Conservation (phyloP, 2,113 vertebrate species). For the Diphyllodes magnificus region DNA sequence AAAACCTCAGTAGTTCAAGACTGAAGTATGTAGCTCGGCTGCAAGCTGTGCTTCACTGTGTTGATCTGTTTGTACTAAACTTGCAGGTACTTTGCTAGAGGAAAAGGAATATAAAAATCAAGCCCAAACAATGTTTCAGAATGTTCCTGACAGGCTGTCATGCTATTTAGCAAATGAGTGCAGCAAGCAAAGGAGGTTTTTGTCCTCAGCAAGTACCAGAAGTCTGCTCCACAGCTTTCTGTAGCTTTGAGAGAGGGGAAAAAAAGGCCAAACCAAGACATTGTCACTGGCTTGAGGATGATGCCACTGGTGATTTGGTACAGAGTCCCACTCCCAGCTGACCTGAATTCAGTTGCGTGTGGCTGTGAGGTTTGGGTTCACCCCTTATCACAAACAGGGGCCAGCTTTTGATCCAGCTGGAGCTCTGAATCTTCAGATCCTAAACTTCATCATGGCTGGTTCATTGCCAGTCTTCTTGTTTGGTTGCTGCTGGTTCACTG, state of each 20-base stretch:
- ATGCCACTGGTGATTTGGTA: not conserved
- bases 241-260: not conserved
- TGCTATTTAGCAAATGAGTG: not conserved
- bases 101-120: not conserved
- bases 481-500: not conserved
- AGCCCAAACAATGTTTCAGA: not conserved
- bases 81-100: not conserved
- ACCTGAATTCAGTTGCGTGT: not conserved
- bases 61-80: not conserved
- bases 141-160: not conserved
- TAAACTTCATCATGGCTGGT: not conserved
- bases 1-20: slow-evolving; percentile 37
- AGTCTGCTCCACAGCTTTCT: not conserved
- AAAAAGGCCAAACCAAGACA: not conserved
- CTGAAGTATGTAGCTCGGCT: not conserved
- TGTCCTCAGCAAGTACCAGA: not conserved
- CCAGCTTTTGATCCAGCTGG: not conserved
- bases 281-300: not conserved
- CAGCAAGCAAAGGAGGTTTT: not conserved
- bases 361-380: not conserved
- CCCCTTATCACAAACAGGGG: not conserved
- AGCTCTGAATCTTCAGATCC: not conserved
- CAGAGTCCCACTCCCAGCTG: not conserved
- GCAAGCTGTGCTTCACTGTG: not conserved
- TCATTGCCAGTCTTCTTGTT: not conserved